Percentiles rank a stretch among this genome's conserved stretches.
phyloP scores from a whole-genome alignment of 2,113 vertebrate genomes.

The Trichechus manatus region DNA sequence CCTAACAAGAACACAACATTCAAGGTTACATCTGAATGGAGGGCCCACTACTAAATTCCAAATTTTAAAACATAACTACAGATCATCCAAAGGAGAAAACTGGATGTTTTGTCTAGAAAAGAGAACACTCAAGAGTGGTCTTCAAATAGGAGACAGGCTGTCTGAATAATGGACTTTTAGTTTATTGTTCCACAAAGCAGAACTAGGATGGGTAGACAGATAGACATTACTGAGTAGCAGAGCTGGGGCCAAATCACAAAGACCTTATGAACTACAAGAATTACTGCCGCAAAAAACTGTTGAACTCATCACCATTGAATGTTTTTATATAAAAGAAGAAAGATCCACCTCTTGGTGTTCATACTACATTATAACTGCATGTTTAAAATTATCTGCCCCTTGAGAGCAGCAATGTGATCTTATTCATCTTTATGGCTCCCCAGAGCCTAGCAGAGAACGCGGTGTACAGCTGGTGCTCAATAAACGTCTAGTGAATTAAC shows the following conservation, averaged over 20 bases:
- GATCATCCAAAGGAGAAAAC: not conserved
- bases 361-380: not conserved
- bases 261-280: not conserved
- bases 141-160: not conserved
- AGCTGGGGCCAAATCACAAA: not conserved
- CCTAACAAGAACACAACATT: not conserved
- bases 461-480: not conserved
- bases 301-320: conserved; percentile 3
- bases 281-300: not conserved
- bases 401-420: not conserved
- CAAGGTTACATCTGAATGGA: not conserved
- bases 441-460: not conserved
- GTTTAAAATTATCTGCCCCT: conserved; percentile 44
- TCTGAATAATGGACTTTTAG: not conserved
- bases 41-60: not conserved
- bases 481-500: not conserved
- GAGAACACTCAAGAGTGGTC: not conserved
- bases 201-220: not conserved
- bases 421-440: not conserved
- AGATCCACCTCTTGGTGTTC: not conserved
- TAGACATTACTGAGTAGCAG: not conserved
- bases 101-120: not conserved
- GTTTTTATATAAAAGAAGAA: conserved; percentile 37
- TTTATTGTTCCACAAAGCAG: not conserved
- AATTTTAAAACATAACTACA: conserved; percentile 38